Evolutionary conservation across 2,113 vertebrate species (phyloP), one percentile per base, ranked within the genome.

Genomic region (Chascanopsetta lugubris): DNA sequence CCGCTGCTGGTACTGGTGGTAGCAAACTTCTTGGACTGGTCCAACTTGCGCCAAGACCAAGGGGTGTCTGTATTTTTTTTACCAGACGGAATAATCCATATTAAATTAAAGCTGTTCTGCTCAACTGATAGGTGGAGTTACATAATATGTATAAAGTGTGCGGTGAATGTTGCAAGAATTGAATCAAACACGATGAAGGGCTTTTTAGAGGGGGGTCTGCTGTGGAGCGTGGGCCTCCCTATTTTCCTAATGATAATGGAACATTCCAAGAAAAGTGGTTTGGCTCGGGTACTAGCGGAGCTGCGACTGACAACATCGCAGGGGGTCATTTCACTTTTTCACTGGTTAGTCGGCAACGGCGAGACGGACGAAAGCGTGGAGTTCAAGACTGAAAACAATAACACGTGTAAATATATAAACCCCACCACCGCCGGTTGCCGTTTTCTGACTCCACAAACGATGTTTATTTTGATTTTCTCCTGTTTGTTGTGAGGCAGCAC

Each of bases 231-330:
- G n/a, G n/a, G n/a, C 65, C 50, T 17, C 21, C 26, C 24, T 11
- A 27, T 17, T 26, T 6, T 4, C 42, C 9, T n/a, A 2, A 1
- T 21, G 38, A 26, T 68, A 90, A 89, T 92, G 91, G 87, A 75
- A 89, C 84, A 69, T 83, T 69, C 83, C 50, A 67, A 68, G 73
- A 87, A 68, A 76, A 87, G 69, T 29, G 56, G 59, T 60, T 61
- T 69, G 61, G 77, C 71, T 45, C 47, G 48, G 27, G 20, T 40
- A 32, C 34, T n/a, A 21, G 68, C 3, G 25, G 43, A 61, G 51
- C 13, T 45, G 63, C 48, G 17, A 56, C 72, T 88, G 85, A 85
- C 72, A 87, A 83, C 86, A 46, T 82, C 72, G 85, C 85, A 73
- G 88, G 89, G 88, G 87, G 81, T 82, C 40, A 70, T 38, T 45